Conservation (phyloP, 2,797 vertebrate species). For the Sphenodon punctatus region DNA sequence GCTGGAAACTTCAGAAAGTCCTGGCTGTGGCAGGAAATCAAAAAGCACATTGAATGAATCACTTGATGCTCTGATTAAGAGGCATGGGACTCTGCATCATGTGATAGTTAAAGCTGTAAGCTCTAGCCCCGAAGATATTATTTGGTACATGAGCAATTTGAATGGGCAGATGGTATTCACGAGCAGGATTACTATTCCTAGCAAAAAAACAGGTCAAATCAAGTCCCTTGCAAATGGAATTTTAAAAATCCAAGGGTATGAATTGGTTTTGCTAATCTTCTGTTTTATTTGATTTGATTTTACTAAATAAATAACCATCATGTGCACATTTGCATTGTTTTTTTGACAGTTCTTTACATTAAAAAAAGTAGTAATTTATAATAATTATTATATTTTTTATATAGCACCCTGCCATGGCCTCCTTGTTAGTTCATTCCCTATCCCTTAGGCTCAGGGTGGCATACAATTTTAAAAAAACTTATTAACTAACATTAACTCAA, state of each 20-base stretch:
- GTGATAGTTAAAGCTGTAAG: conserved; percentile 65
- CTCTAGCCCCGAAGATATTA: conserved; percentile 55
- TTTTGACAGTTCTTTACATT: too few relatives aligned
- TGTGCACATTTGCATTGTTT: too few relatives aligned
- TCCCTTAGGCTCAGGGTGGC: too few relatives aligned
- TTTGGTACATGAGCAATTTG: conserved; percentile 39
- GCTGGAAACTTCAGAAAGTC: conserved; percentile 37
- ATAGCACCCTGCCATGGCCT: too few relatives aligned
- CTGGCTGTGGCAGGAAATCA: conserved; percentile 54
- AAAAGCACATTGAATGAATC: conserved; percentile 60
- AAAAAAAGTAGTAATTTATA: too few relatives aligned
- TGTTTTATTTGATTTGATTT: background rate
- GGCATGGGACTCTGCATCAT: conserved; percentile 70
- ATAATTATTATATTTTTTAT: too few relatives aligned
- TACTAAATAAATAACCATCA: background rate
- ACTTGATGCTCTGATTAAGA: conserved; percentile 76
- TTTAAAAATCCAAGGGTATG: conserved; percentile 7
- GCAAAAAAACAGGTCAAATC: conserved; percentile 42
- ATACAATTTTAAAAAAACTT: too few relatives aligned
- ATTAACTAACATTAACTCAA: too few relatives aligned
- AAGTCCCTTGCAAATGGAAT: conserved; percentile 21
- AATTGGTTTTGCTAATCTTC: background rate
- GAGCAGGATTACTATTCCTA: conserved; percentile 44
- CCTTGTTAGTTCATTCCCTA: too few relatives aligned
- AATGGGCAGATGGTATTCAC: conserved; percentile 55